A percentile compares a stretch with the other conserved stretches of the same genome.
Conservation (phyloP, 2,888 invertebrate genomes). For the Macropis europaea region DNA sequence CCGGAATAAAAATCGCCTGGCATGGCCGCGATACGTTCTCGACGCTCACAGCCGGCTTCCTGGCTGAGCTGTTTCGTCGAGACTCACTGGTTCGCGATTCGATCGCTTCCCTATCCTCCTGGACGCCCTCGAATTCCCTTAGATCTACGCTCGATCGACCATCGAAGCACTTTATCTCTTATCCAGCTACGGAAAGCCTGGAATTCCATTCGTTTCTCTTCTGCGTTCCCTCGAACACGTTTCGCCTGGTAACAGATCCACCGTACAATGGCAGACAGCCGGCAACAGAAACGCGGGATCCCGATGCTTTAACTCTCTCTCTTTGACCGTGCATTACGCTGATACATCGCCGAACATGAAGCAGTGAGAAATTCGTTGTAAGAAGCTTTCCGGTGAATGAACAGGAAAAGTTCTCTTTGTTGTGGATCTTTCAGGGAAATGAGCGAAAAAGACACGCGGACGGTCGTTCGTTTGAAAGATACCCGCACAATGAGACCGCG, state of each 20-base stretch:
- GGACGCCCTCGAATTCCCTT: background rate
- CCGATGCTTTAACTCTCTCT: conserved; percentile 5
- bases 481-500: conserved; percentile 25
- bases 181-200: background rate
- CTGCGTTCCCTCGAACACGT: background rate
- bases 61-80: background rate
- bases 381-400: conserved; percentile 31
- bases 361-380: conserved; percentile 39
- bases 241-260: background rate
- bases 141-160: background rate
- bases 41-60: background rate
- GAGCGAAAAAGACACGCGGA: conserved; percentile 8
- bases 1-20: conserved; percentile 26
- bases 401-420: conserved; percentile 14
- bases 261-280: background rate
- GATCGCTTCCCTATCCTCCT: background rate
- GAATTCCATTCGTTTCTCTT: background rate
- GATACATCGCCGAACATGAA: conserved; percentile 28
- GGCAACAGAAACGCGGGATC: conserved; percentile 13
- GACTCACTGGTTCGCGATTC: background rate
- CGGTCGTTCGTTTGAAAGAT: conserved; percentile 31
- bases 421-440: conserved; percentile 32
- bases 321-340: conserved; percentile 27
- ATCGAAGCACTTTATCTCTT: conserved; percentile 15
- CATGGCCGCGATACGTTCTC: background rate